These are phyloP conservation scores for Pseudomyrmex concolor DNA, from an alignment of 1,140 invertebrate genomes.

Conservation along the genomic window DNA sequence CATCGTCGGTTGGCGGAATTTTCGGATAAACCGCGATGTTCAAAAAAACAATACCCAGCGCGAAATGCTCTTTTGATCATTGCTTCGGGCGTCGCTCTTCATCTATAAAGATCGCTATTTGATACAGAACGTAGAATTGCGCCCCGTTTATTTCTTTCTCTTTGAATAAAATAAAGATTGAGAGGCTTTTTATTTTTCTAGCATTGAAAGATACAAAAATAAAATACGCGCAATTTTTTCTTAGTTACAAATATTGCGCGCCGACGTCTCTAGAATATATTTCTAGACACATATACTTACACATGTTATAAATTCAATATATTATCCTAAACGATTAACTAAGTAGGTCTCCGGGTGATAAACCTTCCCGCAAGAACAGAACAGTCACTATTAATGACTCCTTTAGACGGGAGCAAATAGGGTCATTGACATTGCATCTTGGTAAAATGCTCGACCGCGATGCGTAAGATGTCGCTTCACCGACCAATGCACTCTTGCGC, in stretches of 20 bases:
- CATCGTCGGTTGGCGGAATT: constrained; percentile 20
- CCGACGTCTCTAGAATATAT: neutral
- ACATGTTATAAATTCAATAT: neutral
- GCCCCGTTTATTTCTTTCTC: too few species aligned
- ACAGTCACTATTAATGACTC: constrained; percentile 56
- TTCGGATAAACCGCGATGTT: constrained; percentile 12
- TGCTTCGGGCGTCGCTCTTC: neutral
- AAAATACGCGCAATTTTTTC: neutral
- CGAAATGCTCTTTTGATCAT: neutral
- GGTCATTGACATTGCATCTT: constrained; percentile 74
- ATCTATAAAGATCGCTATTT: neutral
- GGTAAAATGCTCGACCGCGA: constrained; percentile 38
- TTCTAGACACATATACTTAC: neutral
- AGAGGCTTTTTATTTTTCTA: neutral
- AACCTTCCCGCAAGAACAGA: constrained; percentile 30
- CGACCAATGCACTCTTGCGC: constrained; percentile 56
- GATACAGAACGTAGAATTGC: too few species aligned
- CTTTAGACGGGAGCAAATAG: constrained; percentile 43
- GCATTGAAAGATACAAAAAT: neutral
- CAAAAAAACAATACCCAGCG: neutral
- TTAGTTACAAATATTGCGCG: neutral
- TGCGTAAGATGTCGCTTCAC: constrained; percentile 42
- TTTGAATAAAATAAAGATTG: neutral
- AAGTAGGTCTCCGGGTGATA: neutral
- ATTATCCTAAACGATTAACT: neutral